phyloP scores from a whole-genome alignment of 2,888 invertebrate genomes.

The Nemoura dubitans region DNA sequence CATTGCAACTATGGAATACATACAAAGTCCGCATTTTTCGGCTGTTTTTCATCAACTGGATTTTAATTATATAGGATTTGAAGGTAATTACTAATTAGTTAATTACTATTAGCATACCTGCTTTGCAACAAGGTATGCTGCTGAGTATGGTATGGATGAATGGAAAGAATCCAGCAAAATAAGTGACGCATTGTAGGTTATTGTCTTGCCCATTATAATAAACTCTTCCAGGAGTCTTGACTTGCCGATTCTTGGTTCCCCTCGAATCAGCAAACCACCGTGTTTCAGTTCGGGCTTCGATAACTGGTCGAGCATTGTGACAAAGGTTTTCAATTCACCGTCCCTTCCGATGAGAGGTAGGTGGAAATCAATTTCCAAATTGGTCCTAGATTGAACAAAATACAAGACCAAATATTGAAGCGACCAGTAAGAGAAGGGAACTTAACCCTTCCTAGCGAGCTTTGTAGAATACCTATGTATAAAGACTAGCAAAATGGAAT shows the following conservation, averaged over 20 bases:
- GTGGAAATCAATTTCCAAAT: not conserved
- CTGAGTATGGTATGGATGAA: constrained; percentile 51
- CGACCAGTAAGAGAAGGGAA: too few relatives aligned
- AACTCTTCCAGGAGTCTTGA: constrained; percentile 66
- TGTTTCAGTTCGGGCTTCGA: constrained; percentile 57
- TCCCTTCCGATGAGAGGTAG: constrained; percentile 63
- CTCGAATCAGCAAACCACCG: constrained; percentile 67
- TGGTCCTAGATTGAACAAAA: not conserved
- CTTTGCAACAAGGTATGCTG: constrained; percentile 53
- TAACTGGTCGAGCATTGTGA: constrained; percentile 57
- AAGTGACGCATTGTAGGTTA: constrained; percentile 52
- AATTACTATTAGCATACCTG: constrained; percentile 54
- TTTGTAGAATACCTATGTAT: too few relatives aligned
- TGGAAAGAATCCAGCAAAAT: constrained; percentile 51
- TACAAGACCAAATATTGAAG: too few relatives aligned
- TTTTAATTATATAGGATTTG: too few relatives aligned
- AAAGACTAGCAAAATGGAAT: too few relatives aligned
- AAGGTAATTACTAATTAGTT: too few relatives aligned
- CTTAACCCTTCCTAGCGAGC: too few relatives aligned
- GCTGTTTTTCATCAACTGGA: too few relatives aligned
- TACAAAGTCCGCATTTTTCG: too few relatives aligned
- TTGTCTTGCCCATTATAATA: constrained; percentile 54
- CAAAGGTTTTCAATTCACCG: constrained; percentile 63
- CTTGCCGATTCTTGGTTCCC: constrained; percentile 68
- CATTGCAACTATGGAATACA: too few relatives aligned